These are phyloP conservation scores for Istiophorus platypterus DNA, from an alignment of 2,113 vertebrate genomes.

Conservation along the genomic window DNA sequence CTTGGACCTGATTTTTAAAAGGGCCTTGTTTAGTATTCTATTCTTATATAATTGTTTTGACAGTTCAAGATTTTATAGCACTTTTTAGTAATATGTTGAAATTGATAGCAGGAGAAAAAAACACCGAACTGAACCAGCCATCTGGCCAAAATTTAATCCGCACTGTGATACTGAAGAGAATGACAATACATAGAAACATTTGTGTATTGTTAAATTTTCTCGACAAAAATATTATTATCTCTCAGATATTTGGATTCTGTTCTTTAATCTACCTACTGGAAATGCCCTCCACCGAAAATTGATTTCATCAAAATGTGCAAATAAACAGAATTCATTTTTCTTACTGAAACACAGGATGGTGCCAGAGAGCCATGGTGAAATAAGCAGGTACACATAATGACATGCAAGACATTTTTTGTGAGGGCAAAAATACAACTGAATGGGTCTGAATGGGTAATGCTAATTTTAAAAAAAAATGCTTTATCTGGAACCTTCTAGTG, in stretches of 20 bases:
- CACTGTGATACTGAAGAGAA: neutral
- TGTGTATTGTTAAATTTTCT: neutral
- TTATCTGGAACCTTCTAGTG: neutral
- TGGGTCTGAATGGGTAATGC: neutral
- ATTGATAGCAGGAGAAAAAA: too few relatives aligned
- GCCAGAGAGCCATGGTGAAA: constrained; percentile 76
- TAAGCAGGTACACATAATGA: neutral
- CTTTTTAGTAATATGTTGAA: too few relatives aligned
- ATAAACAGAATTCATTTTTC: constrained; percentile 44
- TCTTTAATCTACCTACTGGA: neutral
- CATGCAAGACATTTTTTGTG: constrained; percentile 8
- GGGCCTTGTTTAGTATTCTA: neutral
- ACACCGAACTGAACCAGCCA: neutral
- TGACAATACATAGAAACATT: too few relatives aligned
- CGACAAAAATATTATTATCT: neutral
- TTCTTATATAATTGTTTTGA: neutral
- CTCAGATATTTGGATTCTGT: neutral
- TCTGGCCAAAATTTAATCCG: neutral
- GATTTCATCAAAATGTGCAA: neutral
- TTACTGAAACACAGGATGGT: constrained; percentile 76
- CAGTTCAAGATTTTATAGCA: neutral
- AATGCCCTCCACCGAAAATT: neutral
- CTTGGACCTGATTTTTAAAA: neutral
- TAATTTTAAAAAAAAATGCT: neutral
- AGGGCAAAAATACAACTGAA: neutral